Conservation (phyloP, 2,113 vertebrate genomes). For the Colinus virginianus region DNA sequence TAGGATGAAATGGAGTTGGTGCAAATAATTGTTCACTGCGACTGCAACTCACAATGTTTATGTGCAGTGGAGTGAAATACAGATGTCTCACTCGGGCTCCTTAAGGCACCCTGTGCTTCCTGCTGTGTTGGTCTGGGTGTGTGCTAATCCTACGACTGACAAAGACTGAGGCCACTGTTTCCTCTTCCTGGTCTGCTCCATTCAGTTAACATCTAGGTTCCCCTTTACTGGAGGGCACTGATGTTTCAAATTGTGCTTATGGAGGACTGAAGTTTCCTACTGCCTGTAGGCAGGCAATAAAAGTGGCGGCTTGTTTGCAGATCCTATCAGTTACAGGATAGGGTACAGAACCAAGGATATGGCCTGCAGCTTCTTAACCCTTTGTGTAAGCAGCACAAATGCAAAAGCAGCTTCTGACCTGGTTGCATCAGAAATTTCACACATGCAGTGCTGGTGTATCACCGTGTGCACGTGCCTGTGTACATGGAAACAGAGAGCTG, state of each 20-base stretch:
- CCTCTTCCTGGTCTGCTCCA: slow-evolving; percentile 43
- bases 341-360: neutral
- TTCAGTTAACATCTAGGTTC: slow-evolving; percentile 62
- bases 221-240: slow-evolving; percentile 60
- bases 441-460: neutral
- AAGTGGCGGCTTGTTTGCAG: slow-evolving; percentile 57
- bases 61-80: neutral
- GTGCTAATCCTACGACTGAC: slow-evolving; percentile 34
- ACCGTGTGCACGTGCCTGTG: neutral
- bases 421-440: slow-evolving; percentile 41
- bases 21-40: neutral
- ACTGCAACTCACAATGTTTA: neutral
- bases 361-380: slow-evolving; percentile 59
- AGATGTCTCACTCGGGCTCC: neutral
- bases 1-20: neutral
- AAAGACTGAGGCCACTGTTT: neutral
- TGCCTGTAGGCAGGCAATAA: slow-evolving; percentile 56
- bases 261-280: slow-evolving; percentile 54
- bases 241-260: slow-evolving; percentile 56
- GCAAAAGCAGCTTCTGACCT: neutral
- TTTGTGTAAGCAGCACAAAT: neutral
- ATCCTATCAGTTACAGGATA: slow-evolving; percentile 46
- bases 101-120: neutral
- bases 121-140: neutral
- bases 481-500: neutral